Evolutionary conservation across 2,113 vertebrate species (phyloP).

Genomic region (Turnix velox): DNA sequence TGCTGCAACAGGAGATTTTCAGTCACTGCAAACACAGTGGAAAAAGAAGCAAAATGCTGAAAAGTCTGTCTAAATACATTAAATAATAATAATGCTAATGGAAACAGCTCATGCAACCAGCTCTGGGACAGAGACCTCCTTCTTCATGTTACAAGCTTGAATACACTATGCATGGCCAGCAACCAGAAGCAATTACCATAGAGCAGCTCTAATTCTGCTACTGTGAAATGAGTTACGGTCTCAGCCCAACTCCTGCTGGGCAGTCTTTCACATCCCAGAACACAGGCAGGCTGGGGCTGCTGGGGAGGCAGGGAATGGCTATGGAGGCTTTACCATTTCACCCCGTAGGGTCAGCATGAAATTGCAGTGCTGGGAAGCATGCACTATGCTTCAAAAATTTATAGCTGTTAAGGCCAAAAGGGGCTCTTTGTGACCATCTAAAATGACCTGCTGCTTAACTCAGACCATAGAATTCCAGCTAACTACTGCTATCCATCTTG

Average conservation of each 20-base stretch:
- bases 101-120: neutral
- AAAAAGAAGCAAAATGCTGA: neutral
- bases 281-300: neutral
- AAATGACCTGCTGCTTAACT: neutral
- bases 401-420: neutral
- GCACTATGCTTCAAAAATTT: neutral
- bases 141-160: rapidly evolving
- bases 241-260: neutral
- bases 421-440: neutral
- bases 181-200: neutral
- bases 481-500: neutral
- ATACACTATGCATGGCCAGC: neutral
- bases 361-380: neutral
- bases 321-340: neutral
- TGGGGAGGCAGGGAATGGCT: neutral
- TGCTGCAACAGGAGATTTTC: neutral
- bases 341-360: neutral
- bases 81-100: neutral
- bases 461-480: neutral
- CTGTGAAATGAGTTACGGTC: neutral
- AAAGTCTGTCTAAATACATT: neutral
- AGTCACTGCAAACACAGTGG: neutral
- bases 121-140: neutral
- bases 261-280: neutral
- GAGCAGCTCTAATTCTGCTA: neutral